Evolutionary conservation across 2,797 vertebrate genomes (phyloP), one percentile per base, ranked within the genome.

Genomic region (Neosilurus hyrtlii): DNA sequence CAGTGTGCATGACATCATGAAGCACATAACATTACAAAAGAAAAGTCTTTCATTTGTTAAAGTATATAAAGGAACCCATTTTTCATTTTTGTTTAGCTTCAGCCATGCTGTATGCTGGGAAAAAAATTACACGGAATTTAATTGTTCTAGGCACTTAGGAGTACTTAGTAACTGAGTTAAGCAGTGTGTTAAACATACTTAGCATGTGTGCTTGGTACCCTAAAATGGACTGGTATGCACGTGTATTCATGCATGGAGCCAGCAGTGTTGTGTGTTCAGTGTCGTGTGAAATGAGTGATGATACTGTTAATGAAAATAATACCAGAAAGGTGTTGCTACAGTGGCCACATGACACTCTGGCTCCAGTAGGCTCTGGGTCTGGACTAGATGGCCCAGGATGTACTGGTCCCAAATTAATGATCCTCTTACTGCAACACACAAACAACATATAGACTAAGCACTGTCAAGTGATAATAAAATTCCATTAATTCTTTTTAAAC

Each of bases 241-340:
- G 43, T 43, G 4, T 43, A 43, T 43, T 43, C 43, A 30, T 30
- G 30, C 30, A 30, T 30, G 30, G 30, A 30, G 30, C 30, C 30
- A 43, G 43, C 43, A 43, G 8, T 43, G 43, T 43, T 43, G 43
- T 43, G 43, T 5, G 43, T 43, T 43, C 43, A 43, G 30, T 78
- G 10, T 77, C 76, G 35, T 4, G 43, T 35, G 16, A 66, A 56
- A 14, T 51, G 22, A 62, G 77, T 66, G 73, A 49, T n/a, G 61
- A 78, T 52, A 20, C 43, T 75, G n/a, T 1, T 15, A 49, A 67
- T 71, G 49, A 70, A 9, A 22, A 59, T 3, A 67, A 14, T 94
- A 97, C 97, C 97, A 98, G 93, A 89, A 98, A 98, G 75, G 96
- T 97, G 92, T 96, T 97, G 91, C 94, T 97, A 95, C 97, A 98